Evolutionary conservation across 2,797 vertebrate genomes (phyloP), one percentile per base, ranked within the genome.

Genomic region (Phalanger gymnotis): DNA sequence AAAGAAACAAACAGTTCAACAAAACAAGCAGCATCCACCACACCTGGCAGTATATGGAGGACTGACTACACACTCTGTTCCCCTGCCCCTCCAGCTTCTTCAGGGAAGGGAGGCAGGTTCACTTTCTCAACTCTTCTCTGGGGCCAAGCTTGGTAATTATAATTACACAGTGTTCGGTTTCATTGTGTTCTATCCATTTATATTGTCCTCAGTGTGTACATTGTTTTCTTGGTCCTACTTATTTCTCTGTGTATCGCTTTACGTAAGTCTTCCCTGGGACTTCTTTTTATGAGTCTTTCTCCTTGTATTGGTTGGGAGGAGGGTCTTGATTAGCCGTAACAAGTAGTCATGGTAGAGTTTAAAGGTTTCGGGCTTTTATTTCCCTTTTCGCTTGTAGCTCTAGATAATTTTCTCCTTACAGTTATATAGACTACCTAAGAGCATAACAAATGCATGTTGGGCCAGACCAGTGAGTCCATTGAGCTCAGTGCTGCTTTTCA

Each of bases 391-490:
- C 73, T 90, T 96, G 30, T 40, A 51, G 1, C 40, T 96, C 0
- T 95, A 53, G 11, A 52, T 94, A 94, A 94, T 28, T 93, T 94
- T 95, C n/a, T 95, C 7, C 9, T 52, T n/a, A 91, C 14, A 93
- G 96, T 96, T 94, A 52, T 91, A 2, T 96, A 92, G 93, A 61
- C 56, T 95, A 13, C 22, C 10, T 92, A 55, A 92, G 54, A 95
- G 11, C 47, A 52, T 95, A 90, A 96, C 91, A 95, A 95, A 55
- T 90, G 22, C 2, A 54, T 94, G n/a, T 54, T 89, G 96, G 93
- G 52, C 47, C 55, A 89, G 90, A 53, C n/a, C n/a, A 40, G 14
- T 22, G 92, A n/a, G 95, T 90, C 53, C 28, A 30, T 93, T 40
- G 52, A 92, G 14, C 54, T 94, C 47, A 92, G 90, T 87, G 19